Conservation (phyloP, 1,140 invertebrate genomes). For the Sarcophaga bullata region DNA sequence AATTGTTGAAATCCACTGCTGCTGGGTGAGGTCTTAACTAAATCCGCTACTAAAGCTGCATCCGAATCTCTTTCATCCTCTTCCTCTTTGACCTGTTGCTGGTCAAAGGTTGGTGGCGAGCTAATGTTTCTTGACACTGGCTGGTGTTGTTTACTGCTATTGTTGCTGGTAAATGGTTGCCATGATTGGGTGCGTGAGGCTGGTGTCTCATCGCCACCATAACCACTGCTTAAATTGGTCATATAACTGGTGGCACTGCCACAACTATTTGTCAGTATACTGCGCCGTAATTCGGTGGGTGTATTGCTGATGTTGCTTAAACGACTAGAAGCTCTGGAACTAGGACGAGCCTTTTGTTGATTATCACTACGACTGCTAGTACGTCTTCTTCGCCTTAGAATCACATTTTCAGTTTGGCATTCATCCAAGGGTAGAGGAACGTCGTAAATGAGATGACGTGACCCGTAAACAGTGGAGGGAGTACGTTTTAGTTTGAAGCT, state of each 20-base stretch:
- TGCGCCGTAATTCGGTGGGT: slow-evolving; percentile 52
- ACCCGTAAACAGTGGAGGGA: slow-evolving; percentile 68
- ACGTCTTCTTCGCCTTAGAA: slow-evolving; percentile 56
- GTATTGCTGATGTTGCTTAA: slow-evolving; percentile 47
- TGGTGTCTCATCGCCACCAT: background rate
- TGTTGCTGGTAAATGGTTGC: slow-evolving; percentile 46
- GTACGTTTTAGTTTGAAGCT: slow-evolving; percentile 48
- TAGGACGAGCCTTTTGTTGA: slow-evolving; percentile 33
- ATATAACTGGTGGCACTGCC: slow-evolving; percentile 43
- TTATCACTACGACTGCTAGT: slow-evolving; percentile 38
- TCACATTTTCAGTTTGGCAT: slow-evolving; percentile 66
- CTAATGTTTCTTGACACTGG: slow-evolving; percentile 57
- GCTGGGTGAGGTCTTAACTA: slow-evolving; percentile 38
- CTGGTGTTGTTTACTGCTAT: slow-evolving; percentile 48
- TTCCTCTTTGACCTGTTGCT: slow-evolving; percentile 23
- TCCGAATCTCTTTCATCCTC: background rate
- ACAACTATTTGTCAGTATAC: slow-evolving; percentile 53
- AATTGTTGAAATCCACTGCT: slow-evolving; percentile 62
- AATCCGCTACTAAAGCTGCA: slow-evolving; percentile 22
- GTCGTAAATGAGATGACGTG: slow-evolving; percentile 72
- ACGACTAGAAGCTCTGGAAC: slow-evolving; percentile 43
- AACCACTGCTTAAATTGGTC: slow-evolving; percentile 41
- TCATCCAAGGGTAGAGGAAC: slow-evolving; percentile 72
- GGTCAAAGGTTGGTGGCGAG: slow-evolving; percentile 49
- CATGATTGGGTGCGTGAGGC: slow-evolving; percentile 43